A percentile compares a stretch with the other conserved stretches of the same genome.
Evolutionary conservation across 1,140 invertebrate species (phyloP).

Genomic region (Argopecten irradians): DNA sequence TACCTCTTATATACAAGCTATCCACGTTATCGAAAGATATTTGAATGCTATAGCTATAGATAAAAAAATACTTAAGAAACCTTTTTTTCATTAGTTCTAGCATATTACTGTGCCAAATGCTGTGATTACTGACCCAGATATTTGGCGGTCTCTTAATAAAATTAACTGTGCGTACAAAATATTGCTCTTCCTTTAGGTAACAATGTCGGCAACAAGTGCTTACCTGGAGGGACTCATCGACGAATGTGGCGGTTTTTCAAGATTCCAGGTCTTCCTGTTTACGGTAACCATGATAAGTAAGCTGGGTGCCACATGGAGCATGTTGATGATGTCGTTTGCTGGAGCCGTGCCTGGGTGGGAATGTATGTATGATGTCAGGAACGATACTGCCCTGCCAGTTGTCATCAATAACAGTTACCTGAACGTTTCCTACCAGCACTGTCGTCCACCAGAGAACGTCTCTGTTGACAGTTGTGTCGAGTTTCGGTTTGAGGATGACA

Average conservation of each 20-base stretch:
- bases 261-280: constrained; percentile 27
- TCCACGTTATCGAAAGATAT: no score
- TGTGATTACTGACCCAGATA: no score
- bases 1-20: no score
- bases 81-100: no score
- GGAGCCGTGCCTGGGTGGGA: constrained; percentile 32
- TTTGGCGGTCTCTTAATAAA: no score
- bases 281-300: constrained; percentile 21
- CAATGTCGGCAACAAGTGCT: constrained; percentile 27
- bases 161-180: no score
- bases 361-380: neutral
- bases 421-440: neutral
- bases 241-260: constrained; percentile 35
- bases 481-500: constrained; percentile 24
- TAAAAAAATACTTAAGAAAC: no score
- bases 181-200: neutral
- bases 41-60: no score
- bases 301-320: constrained; percentile 32
- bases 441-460: neutral
- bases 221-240: constrained; percentile 27
- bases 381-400: neutral
- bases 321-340: constrained; percentile 44
- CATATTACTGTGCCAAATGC: no score
- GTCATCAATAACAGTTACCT: neutral
- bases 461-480: neutral